These are phyloP conservation scores for Brevimyrus niger DNA, from an alignment of 2,113 vertebrate species.

Conservation along the genomic window DNA sequence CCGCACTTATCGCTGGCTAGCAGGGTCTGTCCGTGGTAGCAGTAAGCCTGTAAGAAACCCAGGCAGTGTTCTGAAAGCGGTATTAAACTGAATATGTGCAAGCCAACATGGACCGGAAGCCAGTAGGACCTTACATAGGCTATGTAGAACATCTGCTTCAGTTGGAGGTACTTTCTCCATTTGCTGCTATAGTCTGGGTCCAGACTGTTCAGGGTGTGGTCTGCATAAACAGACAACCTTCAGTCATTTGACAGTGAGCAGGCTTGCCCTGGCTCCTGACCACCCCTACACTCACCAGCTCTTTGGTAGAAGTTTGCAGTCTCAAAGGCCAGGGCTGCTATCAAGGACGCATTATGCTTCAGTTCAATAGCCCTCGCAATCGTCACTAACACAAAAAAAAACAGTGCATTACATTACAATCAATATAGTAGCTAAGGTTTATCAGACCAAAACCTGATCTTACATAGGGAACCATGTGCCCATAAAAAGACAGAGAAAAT, in stretches of 20 bases:
- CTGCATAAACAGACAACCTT: slow-evolving; percentile 49
- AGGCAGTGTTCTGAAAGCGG: not conserved
- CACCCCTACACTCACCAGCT: slow-evolving; percentile 67
- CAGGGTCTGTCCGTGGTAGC: slow-evolving; percentile 90
- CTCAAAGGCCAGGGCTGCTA: slow-evolving; percentile 86
- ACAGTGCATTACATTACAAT: not conserved
- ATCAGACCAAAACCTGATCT: not conserved
- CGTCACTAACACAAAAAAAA: slow-evolving; percentile 66
- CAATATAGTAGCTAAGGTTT: not conserved
- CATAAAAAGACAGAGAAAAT: not conserved
- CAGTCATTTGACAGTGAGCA: not conserved
- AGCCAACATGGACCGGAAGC: too few relatives aligned
- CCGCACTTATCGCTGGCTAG: slow-evolving; percentile 88
- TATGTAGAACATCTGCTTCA: slow-evolving; percentile 94
- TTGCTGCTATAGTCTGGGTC: slow-evolving; percentile 83
- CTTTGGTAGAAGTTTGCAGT: slow-evolving; percentile 95
- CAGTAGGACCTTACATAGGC: slow-evolving; percentile 79
- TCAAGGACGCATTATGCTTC: slow-evolving; percentile 83
- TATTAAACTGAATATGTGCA: not conserved
- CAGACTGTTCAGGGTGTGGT: slow-evolving; percentile 87
- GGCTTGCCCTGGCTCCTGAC: not conserved
- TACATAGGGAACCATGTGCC: not conserved
- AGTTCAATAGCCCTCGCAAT: slow-evolving; percentile 95
- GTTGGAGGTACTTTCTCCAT: slow-evolving; percentile 93
- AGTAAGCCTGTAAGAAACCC: slow-evolving; percentile 70